Evolutionary conservation across 2,113 vertebrate species (phyloP).

Genomic region (Leptobrachium ailaonicum): DNA sequence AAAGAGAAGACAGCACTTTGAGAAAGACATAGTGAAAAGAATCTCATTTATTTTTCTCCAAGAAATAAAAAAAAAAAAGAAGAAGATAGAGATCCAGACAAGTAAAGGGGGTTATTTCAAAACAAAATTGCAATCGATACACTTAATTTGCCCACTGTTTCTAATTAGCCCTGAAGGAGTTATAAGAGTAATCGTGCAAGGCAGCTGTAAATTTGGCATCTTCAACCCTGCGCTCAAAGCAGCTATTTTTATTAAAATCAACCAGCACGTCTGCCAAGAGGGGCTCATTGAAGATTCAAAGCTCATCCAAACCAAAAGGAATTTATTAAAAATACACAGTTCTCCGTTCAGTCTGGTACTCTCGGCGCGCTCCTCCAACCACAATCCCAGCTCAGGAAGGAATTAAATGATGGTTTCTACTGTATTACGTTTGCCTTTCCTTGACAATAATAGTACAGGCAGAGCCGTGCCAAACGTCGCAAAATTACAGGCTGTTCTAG

Average conservation of each 20-base stretch:
- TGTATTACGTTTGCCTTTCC: slow-evolving; percentile 61
- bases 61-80: slow-evolving; percentile 55
- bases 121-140: slow-evolving; percentile 88
- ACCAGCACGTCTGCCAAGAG: slow-evolving; percentile 76
- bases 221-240: slow-evolving; percentile 77
- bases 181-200: slow-evolving; percentile 76
- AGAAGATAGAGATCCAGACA: slow-evolving; percentile 17
- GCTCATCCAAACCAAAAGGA: slow-evolving; percentile 78
- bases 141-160: slow-evolving; percentile 92
- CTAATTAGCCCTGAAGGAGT: slow-evolving; percentile 83
- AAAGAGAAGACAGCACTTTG: slow-evolving; percentile 81
- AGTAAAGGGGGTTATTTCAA: slow-evolving; percentile 68
- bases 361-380: slow-evolving; percentile 60
- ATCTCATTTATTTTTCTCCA: slow-evolving; percentile 76
- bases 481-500: slow-evolving; percentile 62
- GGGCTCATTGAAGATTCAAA: slow-evolving; percentile 78
- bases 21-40: slow-evolving; percentile 77
- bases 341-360: slow-evolving; percentile 70
- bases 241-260: slow-evolving; percentile 86
- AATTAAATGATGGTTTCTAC: slow-evolving; percentile 59
- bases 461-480: slow-evolving; percentile 59
- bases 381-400: slow-evolving; percentile 62
- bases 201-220: slow-evolving; percentile 84
- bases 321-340: slow-evolving; percentile 80
- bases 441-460: slow-evolving; percentile 58